Evolutionary conservation across 2,888 invertebrate species (phyloP), one percentile per base, ranked within the genome.

Genomic region (Callyntrura sp.): DNA sequence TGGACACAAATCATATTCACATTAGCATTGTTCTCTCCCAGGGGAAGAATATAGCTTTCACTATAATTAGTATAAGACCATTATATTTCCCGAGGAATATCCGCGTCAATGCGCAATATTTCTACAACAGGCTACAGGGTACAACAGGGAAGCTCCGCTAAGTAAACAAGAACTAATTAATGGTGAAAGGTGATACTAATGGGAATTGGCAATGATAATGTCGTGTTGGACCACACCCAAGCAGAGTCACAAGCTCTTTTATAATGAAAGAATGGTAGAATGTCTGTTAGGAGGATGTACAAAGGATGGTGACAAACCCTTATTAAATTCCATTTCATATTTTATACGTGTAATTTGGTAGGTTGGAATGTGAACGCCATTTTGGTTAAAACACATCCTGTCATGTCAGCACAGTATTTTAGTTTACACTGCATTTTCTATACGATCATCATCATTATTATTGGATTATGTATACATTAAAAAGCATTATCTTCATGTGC

Each of bases 201-300:
- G 81, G 43, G 82, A 76, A 35, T 76, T 79, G 85, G 73, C 90
- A 82, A 55, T 73, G 76, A 45, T 81, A 57, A 85, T 90, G 85
- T 55, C 17, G 12, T 28, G 35, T 86, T 90, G 90, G 87, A 83
- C 90, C 87, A 87, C 90, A 70, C 90, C 90, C 87, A 86, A 70
- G 23, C 14, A 43, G 1, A 45, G 20, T 76, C 28, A 14, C 12
- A 14, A 45, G 73, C 17, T 35, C 35, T 6, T 11, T 51, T 51
- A 2, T 51, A 51, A 51, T 51, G n/a, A 9, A 51, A 1, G n/a
- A 11, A 51, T 11, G 51, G 51, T 14, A 51, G n/a, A 51, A n/a
- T n/a, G 51, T 9, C 51, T 51, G 51, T 2, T 11, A 51, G n/a
- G 2, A 51, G 1, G n/a, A 11, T 51, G 51, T n/a, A n/a, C n/a